Evolutionary conservation across 2,888 invertebrate species (phyloP).

Genomic region (Muschampia plurimacula): DNA sequence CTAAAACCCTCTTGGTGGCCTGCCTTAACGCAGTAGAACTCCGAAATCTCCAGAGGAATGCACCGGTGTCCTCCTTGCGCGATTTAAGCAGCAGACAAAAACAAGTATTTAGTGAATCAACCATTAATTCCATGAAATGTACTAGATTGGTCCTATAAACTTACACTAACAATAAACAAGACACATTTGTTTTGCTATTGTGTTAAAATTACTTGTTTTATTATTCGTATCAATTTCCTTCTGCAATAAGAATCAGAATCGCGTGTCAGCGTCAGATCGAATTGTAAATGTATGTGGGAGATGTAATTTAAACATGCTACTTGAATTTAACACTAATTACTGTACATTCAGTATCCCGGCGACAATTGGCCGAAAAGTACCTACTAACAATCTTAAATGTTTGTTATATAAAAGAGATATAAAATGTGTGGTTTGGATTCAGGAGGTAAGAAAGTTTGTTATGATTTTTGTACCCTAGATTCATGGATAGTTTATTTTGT

Average conservation of each 20-base stretch:
- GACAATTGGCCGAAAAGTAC: slow-evolving; percentile 45
- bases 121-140: slow-evolving; percentile 10
- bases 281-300: slow-evolving; percentile 30
- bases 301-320: slow-evolving; percentile 49
- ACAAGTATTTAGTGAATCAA: background rate
- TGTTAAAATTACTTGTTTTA: slow-evolving; percentile 12
- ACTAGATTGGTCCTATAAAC: slow-evolving; percentile 16
- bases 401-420: background rate
- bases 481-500: too few relatives aligned
- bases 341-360: slow-evolving; percentile 47
- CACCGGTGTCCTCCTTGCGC: too few relatives aligned
- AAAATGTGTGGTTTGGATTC: background rate
- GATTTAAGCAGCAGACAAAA: background rate
- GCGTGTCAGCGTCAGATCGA: background rate
- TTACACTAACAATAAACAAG: slow-evolving; percentile 5
- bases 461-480: background rate
- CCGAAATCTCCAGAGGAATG: too few relatives aligned
- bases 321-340: slow-evolving; percentile 53
- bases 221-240: slow-evolving; percentile 1
- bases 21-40: too few relatives aligned
- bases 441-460: background rate
- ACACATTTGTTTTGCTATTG: slow-evolving; percentile 3
- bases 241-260: slow-evolving; percentile 23
- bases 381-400: background rate
- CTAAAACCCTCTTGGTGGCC: too few relatives aligned